Evolutionary conservation across 2,888 invertebrate genomes (phyloP).

Genomic region (Laothoe populi): DNA sequence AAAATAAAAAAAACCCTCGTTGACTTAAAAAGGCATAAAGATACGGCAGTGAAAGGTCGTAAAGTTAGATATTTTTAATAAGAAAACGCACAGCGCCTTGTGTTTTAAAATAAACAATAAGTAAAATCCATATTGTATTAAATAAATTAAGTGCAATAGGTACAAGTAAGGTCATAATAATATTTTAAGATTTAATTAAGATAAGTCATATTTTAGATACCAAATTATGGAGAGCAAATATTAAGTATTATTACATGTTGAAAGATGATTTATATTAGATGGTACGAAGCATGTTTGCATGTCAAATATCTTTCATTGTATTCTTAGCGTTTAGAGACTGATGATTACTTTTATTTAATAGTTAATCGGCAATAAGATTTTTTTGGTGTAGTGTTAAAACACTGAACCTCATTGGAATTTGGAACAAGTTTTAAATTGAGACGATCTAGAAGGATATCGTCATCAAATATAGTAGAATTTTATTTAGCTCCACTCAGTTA

Average conservation of each 20-base stretch:
- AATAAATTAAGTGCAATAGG: conserved; percentile 59
- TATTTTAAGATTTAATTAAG: conserved; percentile 36
- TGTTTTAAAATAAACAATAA: conserved; percentile 7
- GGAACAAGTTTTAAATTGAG: not conserved
- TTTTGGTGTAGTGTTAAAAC: conserved; percentile 12
- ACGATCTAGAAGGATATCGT: not conserved
- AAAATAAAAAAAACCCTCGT: not conserved
- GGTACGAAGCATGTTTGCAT: conserved; percentile 27
- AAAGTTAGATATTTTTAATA: not conserved
- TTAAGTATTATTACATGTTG: conserved; percentile 25
- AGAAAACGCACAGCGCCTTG: conserved; percentile 33
- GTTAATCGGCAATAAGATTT: not conserved
- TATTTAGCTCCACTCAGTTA: not conserved
- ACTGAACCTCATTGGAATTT: conserved; percentile 1
- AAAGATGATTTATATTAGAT: conserved; percentile 23
- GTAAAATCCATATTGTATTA: conserved; percentile 10
- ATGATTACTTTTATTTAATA: conserved; percentile 14
- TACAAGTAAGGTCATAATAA: conserved; percentile 70
- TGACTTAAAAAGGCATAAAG: not conserved
- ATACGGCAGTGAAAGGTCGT: not conserved
- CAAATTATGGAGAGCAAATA: conserved; percentile 26
- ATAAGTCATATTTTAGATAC: conserved; percentile 27
- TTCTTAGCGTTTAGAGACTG: conserved; percentile 20
- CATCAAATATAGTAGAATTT: conserved; percentile 6
- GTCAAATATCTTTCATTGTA: conserved; percentile 20